Evolutionary conservation across 2,888 invertebrate species (phyloP).

Genomic region (Osedax fenrisi): DNA sequence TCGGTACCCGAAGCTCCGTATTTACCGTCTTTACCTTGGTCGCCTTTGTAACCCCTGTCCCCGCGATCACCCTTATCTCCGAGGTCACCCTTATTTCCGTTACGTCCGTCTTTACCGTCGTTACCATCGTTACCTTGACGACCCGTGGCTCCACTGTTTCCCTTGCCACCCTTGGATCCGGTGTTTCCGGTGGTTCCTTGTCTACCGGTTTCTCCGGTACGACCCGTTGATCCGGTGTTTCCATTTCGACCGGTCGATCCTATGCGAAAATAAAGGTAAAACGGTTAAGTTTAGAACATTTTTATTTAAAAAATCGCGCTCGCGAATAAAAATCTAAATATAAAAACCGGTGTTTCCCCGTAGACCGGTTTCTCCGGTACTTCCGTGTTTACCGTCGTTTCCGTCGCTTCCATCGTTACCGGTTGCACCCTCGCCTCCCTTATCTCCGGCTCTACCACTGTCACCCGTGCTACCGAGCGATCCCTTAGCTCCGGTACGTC

Average conservation of each 20-base stretch:
- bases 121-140: neutral
- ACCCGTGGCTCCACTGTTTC: slow-evolving; percentile 24
- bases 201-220: neutral
- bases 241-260: slow-evolving; percentile 3
- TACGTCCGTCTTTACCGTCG: neutral
- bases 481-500: slow-evolving; percentile 36
- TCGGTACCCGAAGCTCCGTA: slow-evolving; percentile 27
- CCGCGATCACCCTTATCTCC: slow-evolving; percentile 20
- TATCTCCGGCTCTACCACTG: neutral
- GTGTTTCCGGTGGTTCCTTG: slow-evolving; percentile 28
- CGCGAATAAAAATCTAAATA: neutral
- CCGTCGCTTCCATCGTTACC: neutral
- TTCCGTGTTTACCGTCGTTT: neutral
- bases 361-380: neutral
- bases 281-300: neutral
- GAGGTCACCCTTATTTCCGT: neutral
- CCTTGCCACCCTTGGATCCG: slow-evolving; percentile 54
- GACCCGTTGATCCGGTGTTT: neutral
- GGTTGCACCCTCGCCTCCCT: neutral
- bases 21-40: slow-evolving; percentile 25
- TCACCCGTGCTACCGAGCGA: neutral
- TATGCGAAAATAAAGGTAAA: neutral
- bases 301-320: neutral
- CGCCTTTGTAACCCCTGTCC: slow-evolving; percentile 18
- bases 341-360: slow-evolving; percentile 37